Percentiles rank a stretch among this genome's conserved stretches.
Evolutionary conservation across 2,888 invertebrate species (phyloP).

Genomic region (Eretmocerus hayati): DNA sequence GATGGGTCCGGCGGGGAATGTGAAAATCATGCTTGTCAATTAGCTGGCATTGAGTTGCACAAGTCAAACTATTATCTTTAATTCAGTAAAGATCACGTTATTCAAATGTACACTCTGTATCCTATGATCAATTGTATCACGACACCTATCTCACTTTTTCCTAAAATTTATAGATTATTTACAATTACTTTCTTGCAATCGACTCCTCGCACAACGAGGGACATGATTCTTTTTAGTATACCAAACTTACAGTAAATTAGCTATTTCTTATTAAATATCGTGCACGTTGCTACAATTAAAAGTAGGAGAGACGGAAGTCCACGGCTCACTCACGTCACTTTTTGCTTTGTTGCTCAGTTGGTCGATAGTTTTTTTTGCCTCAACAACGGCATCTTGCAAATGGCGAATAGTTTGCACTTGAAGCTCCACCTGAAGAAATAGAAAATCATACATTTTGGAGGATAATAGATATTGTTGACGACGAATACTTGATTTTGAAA

Average conservation of each 20-base stretch:
- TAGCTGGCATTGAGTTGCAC: slow-evolving; percentile 20
- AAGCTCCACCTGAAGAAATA: slow-evolving; percentile 34
- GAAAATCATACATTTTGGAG: no score
- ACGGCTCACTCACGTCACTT: slow-evolving; percentile 41
- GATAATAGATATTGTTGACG: no score
- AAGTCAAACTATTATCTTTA: background rate
- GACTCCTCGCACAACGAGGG: background rate
- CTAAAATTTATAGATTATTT: no score
- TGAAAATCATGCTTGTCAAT: slow-evolving; percentile 23
- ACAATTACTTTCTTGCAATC: no score
- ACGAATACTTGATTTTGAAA: no score
- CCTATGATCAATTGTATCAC: no score
- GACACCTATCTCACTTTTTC: no score
- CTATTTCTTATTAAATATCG: slow-evolving; percentile 37
- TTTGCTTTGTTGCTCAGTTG: slow-evolving; percentile 38
- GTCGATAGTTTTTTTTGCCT: slow-evolving; percentile 40
- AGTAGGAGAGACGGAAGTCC: slow-evolving; percentile 39
- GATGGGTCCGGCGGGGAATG: background rate
- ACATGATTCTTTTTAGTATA: background rate
- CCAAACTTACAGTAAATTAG: background rate
- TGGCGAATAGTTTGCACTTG: slow-evolving; percentile 43
- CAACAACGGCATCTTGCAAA: slow-evolving; percentile 40
- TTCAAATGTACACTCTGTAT: no score
- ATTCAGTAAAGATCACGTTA: no score
- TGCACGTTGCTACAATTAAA: slow-evolving; percentile 42